A percentile compares a stretch with the other conserved stretches of the same genome.
These are phyloP conservation scores for Atherinosoma microstoma DNA, from an alignment of 2,797 vertebrate species.

Conservation along the genomic window DNA sequence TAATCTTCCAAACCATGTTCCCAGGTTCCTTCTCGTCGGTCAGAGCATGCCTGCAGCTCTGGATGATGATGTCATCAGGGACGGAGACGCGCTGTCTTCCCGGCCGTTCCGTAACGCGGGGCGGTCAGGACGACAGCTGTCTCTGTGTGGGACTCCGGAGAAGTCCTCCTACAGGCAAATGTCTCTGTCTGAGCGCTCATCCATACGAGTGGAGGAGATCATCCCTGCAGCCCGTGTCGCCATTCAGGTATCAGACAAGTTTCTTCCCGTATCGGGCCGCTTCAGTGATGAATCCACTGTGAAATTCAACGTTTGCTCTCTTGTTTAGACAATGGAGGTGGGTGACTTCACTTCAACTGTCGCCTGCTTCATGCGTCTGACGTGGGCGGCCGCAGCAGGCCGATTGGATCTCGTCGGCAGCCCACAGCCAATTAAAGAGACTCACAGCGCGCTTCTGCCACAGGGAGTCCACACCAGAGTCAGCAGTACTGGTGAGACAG, in stretches of 20 bases:
- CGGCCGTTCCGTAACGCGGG: constrained; percentile 94
- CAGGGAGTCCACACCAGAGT: constrained; percentile 93
- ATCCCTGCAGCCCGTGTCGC: constrained; percentile 97
- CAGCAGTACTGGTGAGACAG: constrained; percentile 94
- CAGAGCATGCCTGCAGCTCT: constrained; percentile 93
- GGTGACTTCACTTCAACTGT: constrained; percentile 96
- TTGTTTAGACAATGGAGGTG: constrained; percentile 94
- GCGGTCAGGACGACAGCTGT: constrained; percentile 91
- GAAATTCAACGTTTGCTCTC: constrained; percentile 6
- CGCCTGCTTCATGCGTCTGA: constrained; percentile 97
- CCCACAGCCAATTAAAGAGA: constrained; percentile 96
- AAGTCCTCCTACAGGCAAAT: constrained; percentile 96
- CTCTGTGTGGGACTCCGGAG: constrained; percentile 95
- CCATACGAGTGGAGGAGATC: constrained; percentile 97
- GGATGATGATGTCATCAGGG: constrained; percentile 93
- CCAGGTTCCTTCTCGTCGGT: constrained; percentile 95
- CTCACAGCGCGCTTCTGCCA: constrained; percentile 88
- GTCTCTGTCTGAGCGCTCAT: constrained; percentile 96
- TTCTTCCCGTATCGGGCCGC: not conserved
- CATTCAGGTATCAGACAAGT: constrained; percentile 87
- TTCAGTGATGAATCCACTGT: not conserved
- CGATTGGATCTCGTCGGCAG: constrained; percentile 96
- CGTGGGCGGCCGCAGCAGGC: constrained; percentile 97
- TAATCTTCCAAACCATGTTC: constrained; percentile 16
- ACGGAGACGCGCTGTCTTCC: constrained; percentile 93